phyloP scores from a whole-genome alignment of 2,888 invertebrate species.

The Bedellia somnulentella region DNA sequence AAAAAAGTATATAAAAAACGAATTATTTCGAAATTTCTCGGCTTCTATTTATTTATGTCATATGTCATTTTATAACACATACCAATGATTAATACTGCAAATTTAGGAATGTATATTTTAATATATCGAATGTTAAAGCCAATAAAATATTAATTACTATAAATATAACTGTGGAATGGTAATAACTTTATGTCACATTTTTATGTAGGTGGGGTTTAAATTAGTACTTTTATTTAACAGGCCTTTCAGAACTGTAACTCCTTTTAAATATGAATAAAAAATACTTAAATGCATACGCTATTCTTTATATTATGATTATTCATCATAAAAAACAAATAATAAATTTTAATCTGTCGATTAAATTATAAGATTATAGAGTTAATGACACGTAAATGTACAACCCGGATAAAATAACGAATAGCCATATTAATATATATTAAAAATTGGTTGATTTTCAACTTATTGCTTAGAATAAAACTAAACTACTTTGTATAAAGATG shows the following conservation, averaged over 20 bases:
- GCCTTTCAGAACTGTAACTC: background rate
- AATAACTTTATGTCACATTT: background rate
- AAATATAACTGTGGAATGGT: background rate
- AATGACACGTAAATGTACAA: too few species aligned
- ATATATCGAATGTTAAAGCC: background rate
- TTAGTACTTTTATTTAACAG: background rate
- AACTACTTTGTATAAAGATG: too few species aligned
- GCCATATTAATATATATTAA: too few species aligned
- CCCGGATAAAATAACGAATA: too few species aligned
- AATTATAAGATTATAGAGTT: too few species aligned
- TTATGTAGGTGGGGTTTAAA: constrained; percentile 1
- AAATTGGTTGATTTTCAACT: too few species aligned
- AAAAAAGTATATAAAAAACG: background rate
- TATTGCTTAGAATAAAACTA: too few species aligned
- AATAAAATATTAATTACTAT: background rate
- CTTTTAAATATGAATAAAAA: background rate
- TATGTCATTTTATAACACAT: background rate
- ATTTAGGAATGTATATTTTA: constrained; percentile 1
- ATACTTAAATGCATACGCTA: background rate
- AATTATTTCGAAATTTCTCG: background rate
- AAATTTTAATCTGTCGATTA: too few species aligned
- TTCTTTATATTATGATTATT: too few species aligned
- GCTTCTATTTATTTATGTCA: background rate
- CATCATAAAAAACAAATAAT: too few species aligned
- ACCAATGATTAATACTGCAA: background rate